Conservation (phyloP, 92 coral and sea anemone species). For the Diadumene lineata region DNA sequence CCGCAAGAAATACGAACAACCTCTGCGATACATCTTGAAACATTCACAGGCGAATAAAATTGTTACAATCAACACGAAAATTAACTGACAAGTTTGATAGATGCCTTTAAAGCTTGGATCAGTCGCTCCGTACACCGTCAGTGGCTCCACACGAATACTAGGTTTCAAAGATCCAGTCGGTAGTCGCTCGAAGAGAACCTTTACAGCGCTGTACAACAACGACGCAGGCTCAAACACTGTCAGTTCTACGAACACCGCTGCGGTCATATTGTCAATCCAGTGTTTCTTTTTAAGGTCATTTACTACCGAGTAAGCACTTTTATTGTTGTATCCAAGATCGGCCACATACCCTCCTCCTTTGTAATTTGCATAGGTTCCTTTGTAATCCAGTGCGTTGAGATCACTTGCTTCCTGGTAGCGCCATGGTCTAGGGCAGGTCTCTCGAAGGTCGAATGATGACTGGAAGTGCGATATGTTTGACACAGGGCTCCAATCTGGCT, state of each 20-base stretch:
- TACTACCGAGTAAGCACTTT: conserved; percentile 54
- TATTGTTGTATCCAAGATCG: conserved; percentile 72
- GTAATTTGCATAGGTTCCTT: conserved; percentile 48
- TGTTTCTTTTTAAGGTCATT: conserved; percentile 38
- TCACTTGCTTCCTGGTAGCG: conserved; percentile 46
- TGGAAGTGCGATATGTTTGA: conserved; percentile 43
- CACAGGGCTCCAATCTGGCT: conserved; percentile 74
- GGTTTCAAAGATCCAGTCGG: conserved; percentile 60
- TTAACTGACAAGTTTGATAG: conserved; percentile 71
- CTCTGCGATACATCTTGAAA: conserved; percentile 69
- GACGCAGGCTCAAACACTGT: conserved; percentile 81
- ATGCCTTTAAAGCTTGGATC: conserved; percentile 49
- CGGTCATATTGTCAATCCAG: conserved; percentile 74
- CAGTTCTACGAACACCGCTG: conserved; percentile 66
- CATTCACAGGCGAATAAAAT: conserved; percentile 61
- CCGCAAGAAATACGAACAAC: conserved; percentile 46
- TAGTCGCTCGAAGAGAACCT: conserved; percentile 62
- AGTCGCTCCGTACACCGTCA: conserved; percentile 61
- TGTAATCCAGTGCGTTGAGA: conserved; percentile 51
- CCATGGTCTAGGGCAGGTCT: conserved; percentile 81
- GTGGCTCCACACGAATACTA: conserved; percentile 50
- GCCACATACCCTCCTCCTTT: conserved; percentile 87
- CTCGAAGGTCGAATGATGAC: conserved; percentile 51
- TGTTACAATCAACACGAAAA: conserved; percentile 59
- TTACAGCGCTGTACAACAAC: conserved; percentile 60